Evolutionary conservation across 2,113 vertebrate genomes (phyloP), one percentile per base, ranked within the genome.

Genomic region (Cebidichthys violaceus): DNA sequence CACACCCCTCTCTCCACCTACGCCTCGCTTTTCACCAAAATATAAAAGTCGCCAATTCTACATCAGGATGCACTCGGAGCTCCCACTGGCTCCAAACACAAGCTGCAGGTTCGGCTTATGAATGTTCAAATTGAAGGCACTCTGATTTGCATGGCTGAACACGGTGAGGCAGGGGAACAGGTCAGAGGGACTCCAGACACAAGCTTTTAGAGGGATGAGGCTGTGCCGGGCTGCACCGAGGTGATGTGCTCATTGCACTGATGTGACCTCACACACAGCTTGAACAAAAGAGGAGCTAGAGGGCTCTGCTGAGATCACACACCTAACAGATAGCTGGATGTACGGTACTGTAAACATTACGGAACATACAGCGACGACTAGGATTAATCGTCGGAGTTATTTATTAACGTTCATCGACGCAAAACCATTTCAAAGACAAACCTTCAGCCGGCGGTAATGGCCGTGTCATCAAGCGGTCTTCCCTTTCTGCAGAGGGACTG

Each of bases 71-170:
- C 54, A 15, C 75, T n/a, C 59, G 13, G 47, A 64, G 78, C 67
- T 79, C 89, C 82, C 85, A 52, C 27, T n/a, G 76, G 70, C 83
- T 66, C 73, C 75, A 9, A 24, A 69, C 57, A 66, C 70, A 33
- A 54, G 73, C 77, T 64, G 74, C 86, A 79, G 83, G 78, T 87
- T 69, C 20, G 73, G 65, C 80, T 89, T 74, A 75, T 89, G 88
- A 89, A 88, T 86, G 87, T 85, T 90, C 71, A 91, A 80, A 92
- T 18, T 80, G 85, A 86, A 87, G 85, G 83, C 86, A 82, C 87
- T 93, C 84, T 52, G 89, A 89, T 90, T 86, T 93, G 85, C 90
- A 90, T 90, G 90, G 88, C 70, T 89, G 89, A 91, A 84, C 89
- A 90, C 57, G 79, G 83, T 2, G 85, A 85, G 82, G 83, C 80